Evolutionary conservation across 2,113 vertebrate species (phyloP), one percentile per base, ranked within the genome.

Genomic region (Channa maculata): DNA sequence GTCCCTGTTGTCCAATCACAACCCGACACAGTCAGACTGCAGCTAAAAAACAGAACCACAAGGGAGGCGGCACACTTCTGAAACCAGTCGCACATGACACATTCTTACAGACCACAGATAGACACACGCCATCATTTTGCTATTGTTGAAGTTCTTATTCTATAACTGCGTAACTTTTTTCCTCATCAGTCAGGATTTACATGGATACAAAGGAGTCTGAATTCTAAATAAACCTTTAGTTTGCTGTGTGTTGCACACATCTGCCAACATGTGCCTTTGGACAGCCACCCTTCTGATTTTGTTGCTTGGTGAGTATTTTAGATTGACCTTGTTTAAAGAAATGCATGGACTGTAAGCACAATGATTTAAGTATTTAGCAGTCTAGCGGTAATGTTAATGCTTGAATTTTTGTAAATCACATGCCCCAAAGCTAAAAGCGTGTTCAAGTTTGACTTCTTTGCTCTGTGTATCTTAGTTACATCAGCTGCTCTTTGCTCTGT

Each of bases 261-360:
- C 78, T 86, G 79, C 71, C 79, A 92, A 41, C 71, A 94, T 95
- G 94, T 70, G 75, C 51, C 82, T 85, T 72, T 80, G 87, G 48
- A 68, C 62, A 69, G 73, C 60, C 36, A 54, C 75, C 39, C 64
- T 91, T 64, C 69, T 94, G 59, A 46, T 92, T 34, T 49, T 61
- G 36, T 36, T 90, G 12, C 71, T 84, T 39, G 92, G 94, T 95
- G 76, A 94, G 94, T 94, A 69, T 41, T 67, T 62, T 24, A 5
- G n/a, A 7, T 61, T 51, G 0, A 11, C 9, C 50, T 43, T 65
- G 13, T 2, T n/a, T 55, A 13, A 3, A 57, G 13, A 48, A 13
- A 6, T 3, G 24, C 0, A 5, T 12, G 2, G 41, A 45, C 24
- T 24, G 24, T 24, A 24, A 24, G 24, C 24, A 24, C 24, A 24